These are phyloP conservation scores for Phylloscopus whistleri DNA, from an alignment of 2,113 vertebrate species.

Conservation along the genomic window DNA sequence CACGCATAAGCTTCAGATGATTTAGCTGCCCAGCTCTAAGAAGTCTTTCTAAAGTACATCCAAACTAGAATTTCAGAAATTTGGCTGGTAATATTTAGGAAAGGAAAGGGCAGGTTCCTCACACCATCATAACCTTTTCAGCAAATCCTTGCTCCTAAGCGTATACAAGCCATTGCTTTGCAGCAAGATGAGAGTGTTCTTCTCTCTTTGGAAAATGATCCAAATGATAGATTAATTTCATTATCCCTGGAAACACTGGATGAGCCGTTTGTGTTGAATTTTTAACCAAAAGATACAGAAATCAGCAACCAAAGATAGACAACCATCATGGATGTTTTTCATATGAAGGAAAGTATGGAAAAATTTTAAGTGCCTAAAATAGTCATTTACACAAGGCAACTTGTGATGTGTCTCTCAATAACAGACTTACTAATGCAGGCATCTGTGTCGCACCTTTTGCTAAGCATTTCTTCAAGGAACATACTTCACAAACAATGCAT, in stretches of 20 bases:
- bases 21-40: background rate
- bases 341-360: background rate
- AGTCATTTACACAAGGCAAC: background rate
- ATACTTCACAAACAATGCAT: background rate
- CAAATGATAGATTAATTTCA: background rate
- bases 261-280: background rate
- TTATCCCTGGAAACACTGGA: background rate
- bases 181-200: background rate
- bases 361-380: background rate
- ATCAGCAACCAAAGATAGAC: background rate
- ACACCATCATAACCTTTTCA: background rate
- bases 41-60: background rate
- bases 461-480: background rate
- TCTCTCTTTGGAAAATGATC: background rate
- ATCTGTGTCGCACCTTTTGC: background rate
- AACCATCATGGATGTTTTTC: background rate
- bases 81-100: background rate
- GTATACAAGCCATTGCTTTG: background rate
- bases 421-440: background rate
- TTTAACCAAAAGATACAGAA: constrained; percentile 21
- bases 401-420: background rate
- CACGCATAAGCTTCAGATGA: background rate
- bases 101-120: background rate
- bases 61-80: background rate
- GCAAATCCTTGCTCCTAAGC: background rate